Evolutionary conservation across 1,140 invertebrate genomes (phyloP), one percentile per base, ranked within the genome.

Genomic region (Caerostris darwini): DNA sequence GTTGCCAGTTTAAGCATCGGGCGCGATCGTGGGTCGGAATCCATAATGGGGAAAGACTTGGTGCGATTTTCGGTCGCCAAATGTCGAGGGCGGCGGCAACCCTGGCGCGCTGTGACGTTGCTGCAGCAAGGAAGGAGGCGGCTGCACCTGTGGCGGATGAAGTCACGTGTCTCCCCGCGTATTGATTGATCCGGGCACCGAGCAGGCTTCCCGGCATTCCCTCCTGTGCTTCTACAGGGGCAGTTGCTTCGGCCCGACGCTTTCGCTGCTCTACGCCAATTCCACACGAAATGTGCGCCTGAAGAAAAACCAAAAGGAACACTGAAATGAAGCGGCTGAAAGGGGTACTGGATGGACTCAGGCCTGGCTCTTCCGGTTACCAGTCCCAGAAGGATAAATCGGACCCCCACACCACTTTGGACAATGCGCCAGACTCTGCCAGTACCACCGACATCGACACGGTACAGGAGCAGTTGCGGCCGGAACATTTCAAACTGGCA

Each of bases 321-420:
- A 19, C 12, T 50, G 50, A 61, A 56, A 93, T 93, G 92, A 93
- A 93, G 58, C 69, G 83, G 81, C 92, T 93, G 64, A 93, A 93
- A 77, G 98, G 98, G 96, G 98, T 99, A 95, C 97, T 99, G 96
- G 98, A 99, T 97, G 98, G 98, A 96, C 98, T 99, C 97, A 97
- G 98, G 96, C 98, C 98, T 95, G 90, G 90, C 98, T 97, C 95
- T 98, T 98, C 95, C 97, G 97, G 96, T 95, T 98, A 96, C 97
- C 97, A 96, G 97, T 83, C 92, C 50, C 61, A 54, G 82, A 93
- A 93, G 92, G 92, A 93, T 93, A 93, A 93, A 61, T 87, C 92
- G 61, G 92, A 93, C 50, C 92, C 87, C 64, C 92, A 86, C 34
- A 71, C 92, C 83, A 93, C 92, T 10, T 64, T 93, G 57, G 92